phyloP scores from a whole-genome alignment of 2,113 vertebrate genomes.

The Typhlomys cinereus region DNA sequence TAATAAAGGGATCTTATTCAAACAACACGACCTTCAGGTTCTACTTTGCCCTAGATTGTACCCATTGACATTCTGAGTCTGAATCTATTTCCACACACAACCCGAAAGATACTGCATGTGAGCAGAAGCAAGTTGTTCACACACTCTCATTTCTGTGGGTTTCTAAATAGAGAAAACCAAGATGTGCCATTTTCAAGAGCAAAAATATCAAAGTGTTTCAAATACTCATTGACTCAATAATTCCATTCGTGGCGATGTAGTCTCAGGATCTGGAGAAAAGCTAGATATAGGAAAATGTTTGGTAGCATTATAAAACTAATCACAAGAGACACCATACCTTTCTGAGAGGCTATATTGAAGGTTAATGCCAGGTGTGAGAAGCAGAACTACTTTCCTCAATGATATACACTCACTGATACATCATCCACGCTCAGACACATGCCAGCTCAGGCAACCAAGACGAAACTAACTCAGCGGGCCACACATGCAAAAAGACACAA shows the following conservation, averaged over 20 bases:
- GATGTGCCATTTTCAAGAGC: not conserved
- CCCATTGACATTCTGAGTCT: not conserved
- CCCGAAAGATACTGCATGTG: not conserved
- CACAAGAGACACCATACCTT: too few species aligned
- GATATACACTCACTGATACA: too few species aligned
- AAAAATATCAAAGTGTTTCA: not conserved
- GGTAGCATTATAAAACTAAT: not conserved
- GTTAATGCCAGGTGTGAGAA: too few species aligned
- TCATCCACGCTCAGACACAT: too few species aligned
- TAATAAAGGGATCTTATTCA: not conserved
- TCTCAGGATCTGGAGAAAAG: not conserved
- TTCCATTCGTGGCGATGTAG: not conserved
- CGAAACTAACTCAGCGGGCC: too few species aligned
- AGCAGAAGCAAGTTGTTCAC: not conserved
- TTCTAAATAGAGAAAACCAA: slow-evolving; percentile 41
- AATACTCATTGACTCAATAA: not conserved
- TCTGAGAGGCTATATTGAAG: too few species aligned
- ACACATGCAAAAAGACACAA: too few species aligned
- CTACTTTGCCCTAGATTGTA: not conserved
- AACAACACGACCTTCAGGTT: not conserved
- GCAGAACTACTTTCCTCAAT: too few species aligned
- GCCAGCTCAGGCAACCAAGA: too few species aligned
- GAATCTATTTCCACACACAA: not conserved
- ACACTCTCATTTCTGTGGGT: not conserved
- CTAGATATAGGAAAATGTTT: not conserved